Evolutionary conservation across 2,888 invertebrate species (phyloP).

Genomic region (Eupithecia exiguata): DNA sequence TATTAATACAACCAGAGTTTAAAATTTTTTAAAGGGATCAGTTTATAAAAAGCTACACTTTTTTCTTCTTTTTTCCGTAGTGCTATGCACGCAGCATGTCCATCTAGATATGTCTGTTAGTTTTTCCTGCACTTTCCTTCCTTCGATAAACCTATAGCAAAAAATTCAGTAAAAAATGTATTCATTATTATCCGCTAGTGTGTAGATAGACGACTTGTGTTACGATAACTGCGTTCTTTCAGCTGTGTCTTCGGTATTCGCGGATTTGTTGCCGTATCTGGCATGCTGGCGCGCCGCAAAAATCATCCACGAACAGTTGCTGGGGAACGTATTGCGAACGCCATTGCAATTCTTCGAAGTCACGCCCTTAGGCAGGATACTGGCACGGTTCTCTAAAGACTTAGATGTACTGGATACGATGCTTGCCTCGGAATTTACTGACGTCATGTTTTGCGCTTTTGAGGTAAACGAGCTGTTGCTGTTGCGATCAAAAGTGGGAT

Average conservation of each 20-base stretch:
- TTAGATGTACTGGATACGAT: slow-evolving; percentile 88
- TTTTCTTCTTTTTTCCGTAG: slow-evolving; percentile 24
- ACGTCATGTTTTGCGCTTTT: slow-evolving; percentile 88
- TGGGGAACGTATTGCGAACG: slow-evolving; percentile 85
- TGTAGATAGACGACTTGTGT: slow-evolving; percentile 20
- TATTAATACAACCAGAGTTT: not conserved
- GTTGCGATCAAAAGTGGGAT: slow-evolving; percentile 27
- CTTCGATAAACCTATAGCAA: slow-evolving; percentile 17
- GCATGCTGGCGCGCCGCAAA: slow-evolving; percentile 88
- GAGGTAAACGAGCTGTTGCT: slow-evolving; percentile 84
- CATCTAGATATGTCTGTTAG: slow-evolving; percentile 35
- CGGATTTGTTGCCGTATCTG: slow-evolving; percentile 87
- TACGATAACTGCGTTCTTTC: slow-evolving; percentile 78
- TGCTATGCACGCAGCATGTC: slow-evolving; percentile 41
- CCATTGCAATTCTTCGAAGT: slow-evolving; percentile 91
- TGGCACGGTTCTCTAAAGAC: slow-evolving; percentile 90
- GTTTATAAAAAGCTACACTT: slow-evolving; percentile 57
- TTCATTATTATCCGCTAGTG: slow-evolving; percentile 60
- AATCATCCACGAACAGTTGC: slow-evolving; percentile 83
- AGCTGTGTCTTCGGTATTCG: slow-evolving; percentile 87
- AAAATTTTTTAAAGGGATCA: slow-evolving; percentile 59
- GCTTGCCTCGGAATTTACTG: slow-evolving; percentile 86
- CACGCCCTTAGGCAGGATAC: slow-evolving; percentile 89
- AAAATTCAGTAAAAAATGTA: slow-evolving; percentile 69
- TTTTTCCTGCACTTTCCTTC: slow-evolving; percentile 31